Evolutionary conservation across 2,888 invertebrate species (phyloP).

Genomic region (Reticulitermes lucifugus): DNA sequence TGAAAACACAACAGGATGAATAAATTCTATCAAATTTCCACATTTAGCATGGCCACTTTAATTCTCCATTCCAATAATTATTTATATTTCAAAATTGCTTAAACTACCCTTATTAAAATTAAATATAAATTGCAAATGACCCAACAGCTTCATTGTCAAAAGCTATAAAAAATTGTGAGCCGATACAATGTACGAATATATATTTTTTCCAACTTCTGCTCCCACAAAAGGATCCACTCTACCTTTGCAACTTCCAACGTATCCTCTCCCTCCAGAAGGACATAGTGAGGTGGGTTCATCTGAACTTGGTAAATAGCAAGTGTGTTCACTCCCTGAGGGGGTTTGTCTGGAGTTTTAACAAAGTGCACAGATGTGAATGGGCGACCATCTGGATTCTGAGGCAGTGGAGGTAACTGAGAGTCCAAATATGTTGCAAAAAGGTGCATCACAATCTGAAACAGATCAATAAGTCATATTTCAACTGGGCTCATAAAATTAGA

Average conservation of each 20-base stretch:
- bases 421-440: slow-evolving; percentile 89
- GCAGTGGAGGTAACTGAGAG: slow-evolving; percentile 77
- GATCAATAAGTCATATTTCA: background rate
- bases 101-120: too few relatives aligned
- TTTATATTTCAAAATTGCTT: too few relatives aligned
- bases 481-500: too few relatives aligned
- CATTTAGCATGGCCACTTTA: too few relatives aligned
- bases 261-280: slow-evolving; percentile 74
- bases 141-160: too few relatives aligned
- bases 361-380: slow-evolving; percentile 71
- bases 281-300: slow-evolving; percentile 78
- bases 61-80: too few relatives aligned
- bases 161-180: too few relatives aligned
- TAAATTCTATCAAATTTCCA: too few relatives aligned
- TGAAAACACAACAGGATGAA: too few relatives aligned
- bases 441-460: slow-evolving; percentile 81
- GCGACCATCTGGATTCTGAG: slow-evolving; percentile 74
- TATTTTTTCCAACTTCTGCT: too few relatives aligned
- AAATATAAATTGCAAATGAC: too few relatives aligned
- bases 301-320: slow-evolving; percentile 73
- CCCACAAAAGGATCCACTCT: slow-evolving; percentile 51
- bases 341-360: slow-evolving; percentile 65
- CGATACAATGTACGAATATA: too few relatives aligned
- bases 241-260: slow-evolving; percentile 76
- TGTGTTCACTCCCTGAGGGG: slow-evolving; percentile 65